phyloP scores from a whole-genome alignment of 2,113 vertebrate genomes.

The Pteropus alecto region DNA sequence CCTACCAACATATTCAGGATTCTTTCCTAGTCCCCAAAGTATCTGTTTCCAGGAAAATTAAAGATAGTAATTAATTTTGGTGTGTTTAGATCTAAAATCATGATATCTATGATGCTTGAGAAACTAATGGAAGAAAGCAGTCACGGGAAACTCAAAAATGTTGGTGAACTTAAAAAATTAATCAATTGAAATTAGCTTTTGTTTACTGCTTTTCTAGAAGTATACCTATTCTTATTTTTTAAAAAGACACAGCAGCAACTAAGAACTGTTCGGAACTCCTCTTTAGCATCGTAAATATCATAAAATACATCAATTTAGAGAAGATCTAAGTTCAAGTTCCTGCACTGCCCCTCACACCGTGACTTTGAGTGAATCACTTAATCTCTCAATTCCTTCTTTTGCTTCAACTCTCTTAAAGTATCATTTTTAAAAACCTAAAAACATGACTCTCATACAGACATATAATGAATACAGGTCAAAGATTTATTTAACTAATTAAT shows the following conservation, averaged over 20 bases:
- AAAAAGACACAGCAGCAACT: neutral
- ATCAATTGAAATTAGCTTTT: neutral
- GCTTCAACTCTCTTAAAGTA: neutral
- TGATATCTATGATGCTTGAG: neutral
- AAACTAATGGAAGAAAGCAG: neutral
- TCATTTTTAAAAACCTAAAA: slow-evolving; percentile 24
- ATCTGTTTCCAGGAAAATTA: neutral
- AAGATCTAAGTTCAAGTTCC: neutral
- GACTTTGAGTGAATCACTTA: neutral
- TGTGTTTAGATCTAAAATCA: neutral
- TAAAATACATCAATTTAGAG: neutral
- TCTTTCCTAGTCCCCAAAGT: neutral
- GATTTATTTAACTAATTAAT: neutral
- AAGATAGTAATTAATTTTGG: neutral
- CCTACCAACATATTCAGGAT: neutral
- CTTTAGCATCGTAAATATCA: neutral
- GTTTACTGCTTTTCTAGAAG: neutral
- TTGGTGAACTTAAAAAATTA: neutral
- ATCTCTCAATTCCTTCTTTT: neutral
- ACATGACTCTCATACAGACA: neutral
- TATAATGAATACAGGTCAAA: neutral
- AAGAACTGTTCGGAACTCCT: neutral
- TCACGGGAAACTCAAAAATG: neutral
- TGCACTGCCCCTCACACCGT: neutral
- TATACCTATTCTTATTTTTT: neutral